phyloP scores from a whole-genome alignment of 2,888 invertebrate genomes.

The Caenorhabditis sp. region DNA sequence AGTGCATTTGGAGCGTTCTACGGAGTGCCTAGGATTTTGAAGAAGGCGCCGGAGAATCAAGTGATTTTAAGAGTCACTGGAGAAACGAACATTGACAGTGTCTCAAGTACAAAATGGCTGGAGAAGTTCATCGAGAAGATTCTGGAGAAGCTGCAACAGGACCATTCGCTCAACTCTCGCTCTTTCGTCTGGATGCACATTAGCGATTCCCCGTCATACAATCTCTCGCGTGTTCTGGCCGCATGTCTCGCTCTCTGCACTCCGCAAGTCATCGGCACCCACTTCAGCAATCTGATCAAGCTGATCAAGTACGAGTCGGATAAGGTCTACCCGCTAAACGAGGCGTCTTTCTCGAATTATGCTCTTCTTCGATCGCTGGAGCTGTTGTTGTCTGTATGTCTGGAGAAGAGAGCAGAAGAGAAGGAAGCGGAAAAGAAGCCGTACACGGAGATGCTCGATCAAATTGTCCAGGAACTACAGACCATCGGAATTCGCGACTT shows the following conservation, averaged over 20 bases:
- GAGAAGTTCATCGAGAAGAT: conserved; percentile 22
- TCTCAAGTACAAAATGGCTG: conserved; percentile 8
- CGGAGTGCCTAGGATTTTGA: conserved; percentile 19
- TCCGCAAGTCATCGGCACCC: conserved; percentile 7
- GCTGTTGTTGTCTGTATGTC: conserved; percentile 30
- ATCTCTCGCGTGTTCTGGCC: conserved; percentile 36
- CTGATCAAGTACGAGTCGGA: conserved; percentile 34
- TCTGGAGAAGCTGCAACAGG: conserved; percentile 25
- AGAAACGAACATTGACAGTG: not conserved
- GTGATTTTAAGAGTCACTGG: conserved; percentile 16
- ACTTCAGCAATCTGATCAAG: conserved; percentile 14
- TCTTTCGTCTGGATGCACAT: conserved; percentile 12
- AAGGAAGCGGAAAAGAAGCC: conserved; percentile 9
- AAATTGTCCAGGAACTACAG: conserved; percentile 26
- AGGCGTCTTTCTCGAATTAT: conserved; percentile 34
- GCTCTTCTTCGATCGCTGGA: conserved; percentile 26
- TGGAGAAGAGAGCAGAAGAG: conserved; percentile 38
- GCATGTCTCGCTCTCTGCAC: conserved; percentile 31
- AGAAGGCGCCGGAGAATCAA: not conserved
- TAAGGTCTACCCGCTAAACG: conserved; percentile 27
- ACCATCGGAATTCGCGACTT: conserved; percentile 41
- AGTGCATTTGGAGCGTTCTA: conserved; percentile 26
- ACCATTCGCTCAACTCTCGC: not conserved
- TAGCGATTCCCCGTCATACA: conserved; percentile 43
- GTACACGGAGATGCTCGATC: conserved; percentile 21